These are phyloP conservation scores for Scartelaos histophorus DNA, from an alignment of 2,113 vertebrate genomes.

Conservation along the genomic window DNA sequence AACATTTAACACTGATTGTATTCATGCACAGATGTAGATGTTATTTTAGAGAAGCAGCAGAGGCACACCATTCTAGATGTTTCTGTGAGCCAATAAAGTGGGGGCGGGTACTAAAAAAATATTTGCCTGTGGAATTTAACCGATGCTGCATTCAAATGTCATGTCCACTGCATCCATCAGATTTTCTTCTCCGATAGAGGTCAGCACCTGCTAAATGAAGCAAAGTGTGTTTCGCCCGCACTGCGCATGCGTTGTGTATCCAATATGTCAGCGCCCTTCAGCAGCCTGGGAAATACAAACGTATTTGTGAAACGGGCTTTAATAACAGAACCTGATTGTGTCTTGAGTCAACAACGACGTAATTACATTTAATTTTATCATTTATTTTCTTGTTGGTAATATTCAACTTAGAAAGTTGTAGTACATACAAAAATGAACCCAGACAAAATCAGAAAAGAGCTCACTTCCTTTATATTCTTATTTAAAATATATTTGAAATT, in stretches of 20 bases:
- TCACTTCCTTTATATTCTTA: neutral
- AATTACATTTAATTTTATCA: neutral
- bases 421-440: neutral
- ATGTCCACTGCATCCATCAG: neutral
- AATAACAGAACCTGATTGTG: rapidly evolving
- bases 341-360: neutral
- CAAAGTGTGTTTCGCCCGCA: neutral
- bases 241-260: constrained; percentile 39
- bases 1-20: no score
- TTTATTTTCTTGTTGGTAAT: neutral
- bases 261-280: constrained; percentile 65
- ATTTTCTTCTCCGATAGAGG: neutral
- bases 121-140: no score
- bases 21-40: no score
- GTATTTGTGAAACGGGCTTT: neutral
- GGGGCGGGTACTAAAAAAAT: no score
- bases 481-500: neutral
- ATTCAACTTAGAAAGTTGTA: rapidly evolving
- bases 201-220: neutral
- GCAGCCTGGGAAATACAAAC: constrained; percentile 6
- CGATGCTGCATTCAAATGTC: no score
- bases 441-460: neutral
- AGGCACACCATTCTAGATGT: no score
- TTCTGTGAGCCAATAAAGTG: no score
- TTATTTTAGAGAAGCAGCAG: no score